These are phyloP conservation scores for Ochropleura plecta DNA, from an alignment of 2,888 invertebrate species.

Conservation along the genomic window DNA sequence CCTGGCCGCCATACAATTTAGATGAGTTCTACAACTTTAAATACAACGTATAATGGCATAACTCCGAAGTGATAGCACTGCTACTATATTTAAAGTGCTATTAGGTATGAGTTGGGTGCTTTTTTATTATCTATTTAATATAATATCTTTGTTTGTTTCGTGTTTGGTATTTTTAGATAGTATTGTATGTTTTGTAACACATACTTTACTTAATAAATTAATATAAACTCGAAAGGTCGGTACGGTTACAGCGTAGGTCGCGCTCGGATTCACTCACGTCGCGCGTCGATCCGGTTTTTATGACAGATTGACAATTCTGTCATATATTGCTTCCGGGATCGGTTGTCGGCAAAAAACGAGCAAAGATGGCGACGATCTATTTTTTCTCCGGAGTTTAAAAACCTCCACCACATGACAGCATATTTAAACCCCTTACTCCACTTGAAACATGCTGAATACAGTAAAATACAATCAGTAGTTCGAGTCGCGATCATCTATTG, in stretches of 20 bases:
- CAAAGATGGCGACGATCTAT: neutral
- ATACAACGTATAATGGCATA: conserved; percentile 53
- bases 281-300: conserved; percentile 36
- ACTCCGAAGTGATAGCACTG: conserved; percentile 41
- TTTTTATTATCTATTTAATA: conserved; percentile 26
- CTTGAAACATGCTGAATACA: neutral
- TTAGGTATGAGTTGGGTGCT: conserved; percentile 10
- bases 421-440: neutral
- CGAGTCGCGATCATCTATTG: neutral
- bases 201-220: conserved; percentile 6
- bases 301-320: conserved; percentile 46
- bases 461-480: neutral
- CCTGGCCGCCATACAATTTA: conserved; percentile 68
- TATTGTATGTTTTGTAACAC: conserved; percentile 7
- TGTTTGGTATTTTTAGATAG: neutral
- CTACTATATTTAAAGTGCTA: conserved; percentile 31
- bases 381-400: conserved; percentile 16
- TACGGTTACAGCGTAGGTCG: neutral
- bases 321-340: conserved; percentile 46
- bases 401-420: neutral
- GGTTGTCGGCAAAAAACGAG: conserved; percentile 29
- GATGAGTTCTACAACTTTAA: conserved; percentile 67
- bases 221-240: neutral
- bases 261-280: conserved; percentile 18
- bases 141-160: neutral